These are phyloP conservation scores for Rhorus exstirpatorius DNA, from an alignment of 2,888 invertebrate genomes.

Conservation along the genomic window DNA sequence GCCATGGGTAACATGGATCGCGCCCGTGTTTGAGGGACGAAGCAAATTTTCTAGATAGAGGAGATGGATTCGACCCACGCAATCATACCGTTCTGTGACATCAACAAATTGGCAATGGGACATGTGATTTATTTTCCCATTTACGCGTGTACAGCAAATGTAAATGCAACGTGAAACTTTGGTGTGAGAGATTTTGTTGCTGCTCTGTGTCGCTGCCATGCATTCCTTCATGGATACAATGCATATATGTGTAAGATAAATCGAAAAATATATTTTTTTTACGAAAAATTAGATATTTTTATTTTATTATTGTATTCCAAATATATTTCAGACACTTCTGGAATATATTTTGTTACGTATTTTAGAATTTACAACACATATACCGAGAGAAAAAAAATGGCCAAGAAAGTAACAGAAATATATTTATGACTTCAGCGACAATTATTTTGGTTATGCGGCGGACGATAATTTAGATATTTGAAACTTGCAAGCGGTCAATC, in stretches of 20 bases:
- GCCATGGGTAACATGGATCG: background rate
- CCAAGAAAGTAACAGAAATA: too few species aligned
- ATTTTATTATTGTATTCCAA: too few species aligned
- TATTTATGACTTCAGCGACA: too few species aligned
- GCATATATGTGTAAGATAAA: background rate
- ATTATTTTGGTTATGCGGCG: too few species aligned
- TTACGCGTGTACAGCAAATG: constrained; percentile 71
- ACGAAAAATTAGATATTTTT: too few species aligned
- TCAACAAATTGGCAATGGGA: constrained; percentile 75
- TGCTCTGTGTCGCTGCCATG: constrained; percentile 10
- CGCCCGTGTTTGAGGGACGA: constrained; percentile 9
- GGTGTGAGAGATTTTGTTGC: constrained; percentile 59
- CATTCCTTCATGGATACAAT: constrained; percentile 8
- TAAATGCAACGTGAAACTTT: constrained; percentile 65
- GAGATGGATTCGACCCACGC: constrained; percentile 61
- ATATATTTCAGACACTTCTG: too few species aligned
- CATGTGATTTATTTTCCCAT: constrained; percentile 75
- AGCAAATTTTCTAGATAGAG: constrained; percentile 16
- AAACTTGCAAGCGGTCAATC: too few species aligned
- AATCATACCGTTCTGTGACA: constrained; percentile 73
- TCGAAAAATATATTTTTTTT: too few species aligned
- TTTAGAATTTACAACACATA: too few species aligned
- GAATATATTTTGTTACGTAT: too few species aligned
- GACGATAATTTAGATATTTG: too few species aligned
- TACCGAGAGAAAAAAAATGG: too few species aligned